Evolutionary conservation across 2,113 vertebrate genomes (phyloP).

Genomic region (Nannobrachium achirus): DNA sequence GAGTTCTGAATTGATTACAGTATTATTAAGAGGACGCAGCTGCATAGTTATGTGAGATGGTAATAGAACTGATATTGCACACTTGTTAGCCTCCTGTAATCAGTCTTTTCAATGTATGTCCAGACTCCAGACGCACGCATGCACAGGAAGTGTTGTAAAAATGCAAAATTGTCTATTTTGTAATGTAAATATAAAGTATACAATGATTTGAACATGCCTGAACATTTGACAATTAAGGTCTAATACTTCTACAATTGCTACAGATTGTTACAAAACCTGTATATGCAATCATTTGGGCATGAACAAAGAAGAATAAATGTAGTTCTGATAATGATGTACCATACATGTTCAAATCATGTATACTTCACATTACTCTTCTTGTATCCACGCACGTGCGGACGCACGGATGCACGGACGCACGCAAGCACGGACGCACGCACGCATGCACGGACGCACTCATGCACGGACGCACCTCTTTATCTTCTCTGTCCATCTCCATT

Average conservation of each 20-base stretch:
- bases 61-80: conserved; percentile 11
- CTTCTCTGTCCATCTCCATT: not conserved
- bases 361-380: not conserved
- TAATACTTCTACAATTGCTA: too few species aligned
- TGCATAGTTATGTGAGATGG: conserved; percentile 25
- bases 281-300: too few species aligned
- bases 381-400: not conserved
- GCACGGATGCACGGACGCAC: not conserved
- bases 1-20: conserved; percentile 34
- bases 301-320: too few species aligned
- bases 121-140: too few species aligned
- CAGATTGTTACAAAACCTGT: too few species aligned
- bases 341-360: too few species aligned
- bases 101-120: not conserved
- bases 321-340: too few species aligned
- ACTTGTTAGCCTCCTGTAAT: not conserved
- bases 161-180: too few species aligned
- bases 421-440: not conserved
- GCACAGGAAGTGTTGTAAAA: too few species aligned
- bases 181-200: too few species aligned
- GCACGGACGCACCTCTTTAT: not conserved
- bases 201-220: too few species aligned
- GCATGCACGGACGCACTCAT: not conserved
- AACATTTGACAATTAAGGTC: too few species aligned
- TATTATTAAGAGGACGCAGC: conserved; percentile 29